A percentile compares a stretch with the other conserved stretches of the same genome.
phyloP scores from a whole-genome alignment of 2,797 vertebrate genomes.

The Aldrovandia affinis region DNA sequence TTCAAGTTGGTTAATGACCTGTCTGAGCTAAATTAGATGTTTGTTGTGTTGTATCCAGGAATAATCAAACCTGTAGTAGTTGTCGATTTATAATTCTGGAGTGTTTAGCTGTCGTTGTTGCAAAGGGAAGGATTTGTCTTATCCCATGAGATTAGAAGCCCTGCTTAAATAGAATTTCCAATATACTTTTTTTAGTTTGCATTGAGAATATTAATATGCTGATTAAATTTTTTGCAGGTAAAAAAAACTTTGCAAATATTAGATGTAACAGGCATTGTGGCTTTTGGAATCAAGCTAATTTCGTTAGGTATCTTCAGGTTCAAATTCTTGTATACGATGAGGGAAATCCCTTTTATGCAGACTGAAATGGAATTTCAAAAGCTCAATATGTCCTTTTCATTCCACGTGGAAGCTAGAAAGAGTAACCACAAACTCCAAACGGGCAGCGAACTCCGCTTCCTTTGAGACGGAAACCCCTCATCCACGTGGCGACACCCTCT shows the following conservation, averaged over 20 bases:
- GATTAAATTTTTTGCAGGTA: no score
- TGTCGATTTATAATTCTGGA: neutral
- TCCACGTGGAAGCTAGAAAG: neutral
- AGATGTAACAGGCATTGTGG: neutral
- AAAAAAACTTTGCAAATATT: neutral
- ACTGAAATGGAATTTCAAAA: neutral
- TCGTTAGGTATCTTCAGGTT: neutral
- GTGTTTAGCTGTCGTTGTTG: neutral
- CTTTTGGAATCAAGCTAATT: neutral
- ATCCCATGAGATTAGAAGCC: no score
- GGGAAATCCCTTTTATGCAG: no score
- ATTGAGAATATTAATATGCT: no score
- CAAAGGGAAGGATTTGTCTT: no score
- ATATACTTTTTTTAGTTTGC: no score
- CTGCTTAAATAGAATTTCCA: no score
- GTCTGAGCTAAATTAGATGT: neutral
- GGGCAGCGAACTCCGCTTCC: no score
- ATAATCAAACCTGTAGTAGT: neutral
- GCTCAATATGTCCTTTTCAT: no score
- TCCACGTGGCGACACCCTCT: no score
- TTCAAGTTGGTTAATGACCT: neutral
- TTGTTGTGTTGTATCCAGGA: neutral
- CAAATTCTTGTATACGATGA: neutral
- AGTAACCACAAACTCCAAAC: no score
- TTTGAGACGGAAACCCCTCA: no score